Base-by-base conservation (phyloP, 2,888 invertebrate genomes). In the Suillia variegata region DNA sequence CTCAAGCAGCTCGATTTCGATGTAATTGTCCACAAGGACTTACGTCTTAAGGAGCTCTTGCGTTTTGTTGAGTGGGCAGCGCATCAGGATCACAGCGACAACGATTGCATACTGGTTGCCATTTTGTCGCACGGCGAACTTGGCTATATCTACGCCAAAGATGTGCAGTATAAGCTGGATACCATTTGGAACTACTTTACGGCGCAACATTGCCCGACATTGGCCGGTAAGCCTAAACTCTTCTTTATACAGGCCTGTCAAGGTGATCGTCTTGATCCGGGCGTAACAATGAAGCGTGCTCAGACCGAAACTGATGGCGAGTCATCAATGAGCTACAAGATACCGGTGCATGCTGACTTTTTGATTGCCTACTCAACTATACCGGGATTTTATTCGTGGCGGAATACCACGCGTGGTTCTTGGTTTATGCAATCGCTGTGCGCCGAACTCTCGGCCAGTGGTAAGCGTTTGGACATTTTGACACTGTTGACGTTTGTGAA, bases 361-460 rank as follows among this genome's bases (percentile, higher is more conserved):
- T 84, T 98, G 50, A 93, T 97, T 75, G 93, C 92, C 6, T 97
- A 93, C 80, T 96, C 96, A 2, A 96, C 96, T 17, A 91, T 96
- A 56, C 94, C 96, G 86, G 92, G 96, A 47, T 95, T 88, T 80
- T 97, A 90, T 82, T 96, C 96, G 0, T 97, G 96, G 96, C 87
- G 96, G 50, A 97, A 96, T 77, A 94, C 94, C 26, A 92, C 92
- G 8, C 89, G 92, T 54, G 96, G 97, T 2, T 96, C 96, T 0
- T 98, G 97, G 97, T 98, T 96, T 76, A 91, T 98, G 84, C 96
- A 97, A 82, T 91, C 96, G 0, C 83, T 98, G 42, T 93, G 93
- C 78, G 87, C 89, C 34, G 93, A 94, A 70, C 78, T 96, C 62
- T 86, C 88, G 54, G 87, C 88, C 67, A 87, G 89, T 75, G 92